Conservation (phyloP, 2,888 invertebrate species). For the Acleris sparsana region DNA sequence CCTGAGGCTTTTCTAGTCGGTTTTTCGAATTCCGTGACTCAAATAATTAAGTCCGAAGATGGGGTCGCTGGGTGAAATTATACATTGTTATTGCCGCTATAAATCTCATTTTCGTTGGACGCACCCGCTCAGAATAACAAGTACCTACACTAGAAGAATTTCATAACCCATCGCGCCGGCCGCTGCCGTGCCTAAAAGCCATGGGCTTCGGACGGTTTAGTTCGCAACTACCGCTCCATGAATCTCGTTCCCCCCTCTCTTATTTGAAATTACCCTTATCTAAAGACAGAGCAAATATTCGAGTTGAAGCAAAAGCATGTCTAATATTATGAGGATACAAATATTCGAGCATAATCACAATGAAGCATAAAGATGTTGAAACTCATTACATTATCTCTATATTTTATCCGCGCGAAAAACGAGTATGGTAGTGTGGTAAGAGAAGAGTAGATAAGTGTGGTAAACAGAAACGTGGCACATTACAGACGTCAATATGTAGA, state of each 20-base stretch:
- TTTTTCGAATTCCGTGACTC: conserved; percentile 81
- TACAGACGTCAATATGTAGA: conserved; percentile 42
- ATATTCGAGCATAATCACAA: conserved; percentile 19
- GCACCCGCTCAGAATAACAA: conserved; percentile 72
- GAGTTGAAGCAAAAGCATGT: conserved; percentile 27
- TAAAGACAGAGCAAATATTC: conserved; percentile 33
- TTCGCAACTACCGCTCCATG: conserved; percentile 23
- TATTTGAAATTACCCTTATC: conserved; percentile 29
- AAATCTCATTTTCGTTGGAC: conserved; percentile 77
- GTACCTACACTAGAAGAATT: conserved; percentile 52
- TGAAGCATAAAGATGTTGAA: not conserved
- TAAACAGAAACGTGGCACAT: conserved; percentile 46
- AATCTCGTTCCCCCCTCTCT: conserved; percentile 17
- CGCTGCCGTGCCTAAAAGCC: conserved; percentile 27
- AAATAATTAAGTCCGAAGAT: conserved; percentile 79
- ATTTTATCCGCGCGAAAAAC: too few species aligned
- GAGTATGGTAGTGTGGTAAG: too few species aligned
- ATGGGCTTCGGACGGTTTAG: conserved; percentile 25
- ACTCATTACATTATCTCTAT: too few species aligned
- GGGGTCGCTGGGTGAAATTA: conserved; percentile 75
- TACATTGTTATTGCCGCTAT: conserved; percentile 79
- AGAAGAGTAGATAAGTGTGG: conserved; percentile 25
- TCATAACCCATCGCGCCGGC: conserved; percentile 48
- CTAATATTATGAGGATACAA: conserved; percentile 30
- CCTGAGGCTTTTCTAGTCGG: conserved; percentile 71